These are phyloP conservation scores for Addax nasomaculatus DNA, from an alignment of 2,113 vertebrate species.

Conservation along the genomic window DNA sequence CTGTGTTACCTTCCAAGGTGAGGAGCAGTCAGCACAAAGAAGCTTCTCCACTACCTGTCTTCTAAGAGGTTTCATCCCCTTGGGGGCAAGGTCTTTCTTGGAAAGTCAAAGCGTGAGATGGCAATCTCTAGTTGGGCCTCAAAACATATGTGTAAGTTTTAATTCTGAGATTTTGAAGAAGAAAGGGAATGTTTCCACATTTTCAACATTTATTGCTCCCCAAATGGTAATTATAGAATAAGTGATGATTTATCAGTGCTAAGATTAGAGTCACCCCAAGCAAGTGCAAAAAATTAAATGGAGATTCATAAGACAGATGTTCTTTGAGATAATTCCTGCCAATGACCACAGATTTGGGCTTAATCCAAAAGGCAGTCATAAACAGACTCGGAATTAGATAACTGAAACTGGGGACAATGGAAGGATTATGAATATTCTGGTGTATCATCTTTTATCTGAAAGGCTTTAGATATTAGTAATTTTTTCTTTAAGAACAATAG, in stretches of 20 bases:
- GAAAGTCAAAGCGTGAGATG: background rate
- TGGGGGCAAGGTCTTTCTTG: background rate
- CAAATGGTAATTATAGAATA: background rate
- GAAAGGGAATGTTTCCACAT: background rate
- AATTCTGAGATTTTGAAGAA: background rate
- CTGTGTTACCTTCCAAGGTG: background rate
- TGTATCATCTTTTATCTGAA: background rate
- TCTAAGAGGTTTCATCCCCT: background rate
- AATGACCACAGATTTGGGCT: background rate
- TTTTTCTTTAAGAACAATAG: slow-evolving; percentile 34
- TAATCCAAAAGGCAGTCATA: background rate
- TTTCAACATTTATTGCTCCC: background rate
- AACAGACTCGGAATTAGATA: background rate
- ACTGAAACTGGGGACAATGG: background rate
- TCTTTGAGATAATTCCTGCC: background rate
- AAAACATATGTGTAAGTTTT: background rate
- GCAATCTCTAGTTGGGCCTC: background rate
- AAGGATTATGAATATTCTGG: background rate
- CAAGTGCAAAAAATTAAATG: background rate
- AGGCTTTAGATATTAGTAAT: background rate
- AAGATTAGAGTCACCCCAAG: background rate
- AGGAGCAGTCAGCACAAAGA: background rate
- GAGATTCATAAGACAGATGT: background rate
- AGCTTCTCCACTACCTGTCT: rapidly evolving
- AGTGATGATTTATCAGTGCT: background rate